A percentile compares a stretch with the other conserved stretches of the same genome.
Evolutionary conservation across 2,797 vertebrate species (phyloP).

Genomic region (Astyanax mexicanus): DNA sequence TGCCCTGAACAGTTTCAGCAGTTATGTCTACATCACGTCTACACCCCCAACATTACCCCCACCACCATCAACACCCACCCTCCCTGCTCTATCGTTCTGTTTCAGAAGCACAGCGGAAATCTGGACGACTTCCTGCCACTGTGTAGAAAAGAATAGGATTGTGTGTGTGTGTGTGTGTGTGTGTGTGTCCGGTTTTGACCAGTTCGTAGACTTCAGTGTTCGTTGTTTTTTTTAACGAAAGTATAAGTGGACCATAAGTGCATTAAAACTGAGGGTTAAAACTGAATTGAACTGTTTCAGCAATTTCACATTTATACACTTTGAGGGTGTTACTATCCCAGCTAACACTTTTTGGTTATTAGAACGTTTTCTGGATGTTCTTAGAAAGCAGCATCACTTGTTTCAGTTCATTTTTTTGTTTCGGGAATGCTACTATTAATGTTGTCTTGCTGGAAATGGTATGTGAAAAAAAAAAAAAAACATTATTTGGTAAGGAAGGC

Average conservation of each 20-base stretch:
- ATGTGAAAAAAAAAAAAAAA: too few species aligned
- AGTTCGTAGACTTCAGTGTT: conserved; percentile 20
- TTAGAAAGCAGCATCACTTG: too few species aligned
- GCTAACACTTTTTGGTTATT: too few species aligned
- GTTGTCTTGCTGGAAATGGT: too few species aligned
- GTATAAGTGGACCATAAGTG: conserved; percentile 37
- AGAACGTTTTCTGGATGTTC: too few species aligned
- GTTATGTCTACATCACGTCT: conserved; percentile 33
- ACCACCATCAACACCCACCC: conserved; percentile 60
- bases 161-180: conserved; percentile 36
- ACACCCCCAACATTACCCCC: conserved; percentile 50
- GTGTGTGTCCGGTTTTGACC: neutral
- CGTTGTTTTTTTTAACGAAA: conserved; percentile 40
- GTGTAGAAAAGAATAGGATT: conserved; percentile 79
- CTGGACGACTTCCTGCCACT: conserved; percentile 84
- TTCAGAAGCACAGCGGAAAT: conserved; percentile 79
- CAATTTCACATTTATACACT: neutral
- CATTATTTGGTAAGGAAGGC: too few species aligned
- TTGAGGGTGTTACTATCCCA: too few species aligned
- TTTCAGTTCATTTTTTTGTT: too few species aligned
- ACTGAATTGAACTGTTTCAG: conserved; percentile 47
- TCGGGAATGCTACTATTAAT: too few species aligned
- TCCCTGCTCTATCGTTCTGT: conserved; percentile 64
- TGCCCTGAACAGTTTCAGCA: conserved; percentile 51
- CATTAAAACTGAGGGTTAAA: neutral